Evolutionary conservation across 2,888 invertebrate species (phyloP).

Genomic region (Harpalus rufipes): DNA sequence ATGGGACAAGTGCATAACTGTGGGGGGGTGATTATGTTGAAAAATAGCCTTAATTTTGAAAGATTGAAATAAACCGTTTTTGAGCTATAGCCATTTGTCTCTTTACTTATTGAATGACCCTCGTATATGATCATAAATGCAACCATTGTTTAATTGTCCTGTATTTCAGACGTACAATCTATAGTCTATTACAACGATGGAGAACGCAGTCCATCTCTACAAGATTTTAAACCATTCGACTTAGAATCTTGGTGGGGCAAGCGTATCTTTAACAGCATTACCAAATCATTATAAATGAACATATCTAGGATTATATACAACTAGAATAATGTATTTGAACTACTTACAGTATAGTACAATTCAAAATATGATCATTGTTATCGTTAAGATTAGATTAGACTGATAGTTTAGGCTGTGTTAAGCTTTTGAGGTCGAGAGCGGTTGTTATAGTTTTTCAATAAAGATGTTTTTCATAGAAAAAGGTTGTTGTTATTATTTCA

Average conservation of each 20-base stretch:
- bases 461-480: neutral
- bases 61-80: too few relatives aligned
- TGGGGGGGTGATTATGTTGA: too few relatives aligned
- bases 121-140: too few relatives aligned
- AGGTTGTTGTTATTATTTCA: neutral
- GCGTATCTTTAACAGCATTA: slow-evolving; percentile 90
- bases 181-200: slow-evolving; percentile 85
- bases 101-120: too few relatives aligned
- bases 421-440: slow-evolving; percentile 49
- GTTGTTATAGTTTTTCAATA: slow-evolving; percentile 57
- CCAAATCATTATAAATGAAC: slow-evolving; percentile 80
- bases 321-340: slow-evolving; percentile 4
- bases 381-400: slow-evolving; percentile 2
- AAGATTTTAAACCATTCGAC: slow-evolving; percentile 93
- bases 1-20: too few relatives aligned
- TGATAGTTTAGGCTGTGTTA: slow-evolving; percentile 47
- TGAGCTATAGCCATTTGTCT: too few relatives aligned
- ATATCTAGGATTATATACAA: slow-evolving; percentile 1
- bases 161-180: slow-evolving; percentile 74
- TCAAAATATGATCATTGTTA: slow-evolving; percentile 11
- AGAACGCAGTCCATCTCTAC: slow-evolving; percentile 84
- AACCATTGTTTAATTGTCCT: too few relatives aligned
- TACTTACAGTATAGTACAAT: slow-evolving; percentile 5
- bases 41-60: too few relatives aligned
- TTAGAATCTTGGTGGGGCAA: slow-evolving; percentile 95